Evolutionary conservation across 1,140 invertebrate genomes (phyloP).

Genomic region (Orius insidiosus): DNA sequence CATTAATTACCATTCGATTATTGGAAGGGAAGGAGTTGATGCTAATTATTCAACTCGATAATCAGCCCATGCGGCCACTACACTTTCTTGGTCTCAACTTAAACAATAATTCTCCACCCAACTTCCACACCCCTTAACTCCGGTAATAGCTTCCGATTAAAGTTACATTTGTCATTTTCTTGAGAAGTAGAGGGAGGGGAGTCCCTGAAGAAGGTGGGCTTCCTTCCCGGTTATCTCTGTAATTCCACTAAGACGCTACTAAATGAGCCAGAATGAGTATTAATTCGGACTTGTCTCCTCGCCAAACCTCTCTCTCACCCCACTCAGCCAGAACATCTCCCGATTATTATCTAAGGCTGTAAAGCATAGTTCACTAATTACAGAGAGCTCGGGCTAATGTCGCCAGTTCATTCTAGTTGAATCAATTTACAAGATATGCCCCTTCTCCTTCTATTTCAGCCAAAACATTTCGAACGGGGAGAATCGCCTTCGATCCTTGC

Average conservation of each 20-base stretch:
- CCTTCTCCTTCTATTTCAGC: not conserved
- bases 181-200: not conserved
- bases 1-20: conserved; percentile 12
- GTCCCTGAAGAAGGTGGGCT: conserved; percentile 4
- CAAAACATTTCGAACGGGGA: no score
- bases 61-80: conserved; percentile 7
- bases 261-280: conserved; percentile 17
- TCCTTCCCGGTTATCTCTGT: conserved; percentile 6
- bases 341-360: conserved; percentile 10
- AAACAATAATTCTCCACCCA: conserved; percentile 14
- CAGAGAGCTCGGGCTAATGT: conserved; percentile 2
- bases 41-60: conserved; percentile 11
- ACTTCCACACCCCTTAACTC: conserved; percentile 11
- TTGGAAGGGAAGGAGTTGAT: conserved; percentile 10
- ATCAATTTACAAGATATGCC: conserved; percentile 9
- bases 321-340: not conserved
- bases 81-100: conserved; percentile 14
- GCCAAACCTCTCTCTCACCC: conserved; percentile 2
- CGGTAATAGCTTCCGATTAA: conserved; percentile 15
- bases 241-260: conserved; percentile 13
- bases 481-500: not conserved
- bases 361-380: conserved; percentile 12
- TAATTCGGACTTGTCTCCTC: conserved; percentile 12
- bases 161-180: conserved; percentile 16
- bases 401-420: conserved; percentile 10